These are phyloP conservation scores for Martes flavigula DNA, from an alignment of 2,797 vertebrate species.

Conservation along the genomic window DNA sequence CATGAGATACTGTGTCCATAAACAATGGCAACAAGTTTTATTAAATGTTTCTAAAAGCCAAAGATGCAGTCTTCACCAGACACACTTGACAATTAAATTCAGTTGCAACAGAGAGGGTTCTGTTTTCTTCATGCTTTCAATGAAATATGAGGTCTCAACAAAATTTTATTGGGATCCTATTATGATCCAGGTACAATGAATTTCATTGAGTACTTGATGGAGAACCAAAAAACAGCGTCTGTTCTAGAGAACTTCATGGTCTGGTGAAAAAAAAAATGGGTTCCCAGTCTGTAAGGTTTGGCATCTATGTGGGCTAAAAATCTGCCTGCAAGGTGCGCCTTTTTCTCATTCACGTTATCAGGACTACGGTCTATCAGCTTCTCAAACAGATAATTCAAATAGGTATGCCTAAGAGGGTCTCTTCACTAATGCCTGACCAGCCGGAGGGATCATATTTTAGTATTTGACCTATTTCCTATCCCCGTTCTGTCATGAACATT, in stretches of 20 bases:
- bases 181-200: not conserved
- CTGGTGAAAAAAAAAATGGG: conserved; percentile 12
- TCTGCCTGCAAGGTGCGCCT: not conserved
- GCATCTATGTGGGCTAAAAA: not conserved
- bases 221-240: not conserved
- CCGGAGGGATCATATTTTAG: not conserved
- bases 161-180: not conserved
- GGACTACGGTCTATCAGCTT: not conserved
- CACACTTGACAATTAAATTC: not conserved
- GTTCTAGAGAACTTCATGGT: not conserved
- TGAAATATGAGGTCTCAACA: not conserved
- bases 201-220: not conserved
- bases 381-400: not conserved
- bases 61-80: not conserved
- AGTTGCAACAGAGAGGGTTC: not conserved
- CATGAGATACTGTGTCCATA: not conserved
- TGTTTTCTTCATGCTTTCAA: not conserved
- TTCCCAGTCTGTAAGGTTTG: not conserved
- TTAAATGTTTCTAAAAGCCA: not conserved
- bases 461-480: not conserved
- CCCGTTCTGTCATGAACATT: not conserved
- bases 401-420: not conserved
- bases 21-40: not conserved
- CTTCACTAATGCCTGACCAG: not conserved
- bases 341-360: not conserved